Base-by-base conservation (phyloP, 2,888 invertebrate genomes). In the Alloscopus bannaensis region DNA sequence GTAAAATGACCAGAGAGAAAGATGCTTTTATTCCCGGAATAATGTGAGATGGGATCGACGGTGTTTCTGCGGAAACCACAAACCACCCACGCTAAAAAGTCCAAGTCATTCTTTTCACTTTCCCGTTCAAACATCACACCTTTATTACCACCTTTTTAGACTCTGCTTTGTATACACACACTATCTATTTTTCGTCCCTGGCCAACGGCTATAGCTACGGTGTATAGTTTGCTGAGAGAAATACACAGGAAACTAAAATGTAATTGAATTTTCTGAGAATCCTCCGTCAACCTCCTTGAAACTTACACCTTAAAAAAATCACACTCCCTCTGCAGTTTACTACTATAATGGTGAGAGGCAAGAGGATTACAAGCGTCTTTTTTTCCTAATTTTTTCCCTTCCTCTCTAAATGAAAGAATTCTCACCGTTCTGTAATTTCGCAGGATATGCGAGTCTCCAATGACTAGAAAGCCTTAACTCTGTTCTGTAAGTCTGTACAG, bases 221-320 rank as follows among this genome's bases (percentile, higher is more conserved):
- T n/a, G n/a, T n/a, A n/a, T n/a, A n/a, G n/a, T n/a, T n/a, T n/a
- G n/a, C n/a, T n/a, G 29, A 6, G 4, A 60, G 20, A 60, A 68
- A 31, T 66, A 66, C 59, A 79, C 36, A 66, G 40, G 64, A 60
- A 79, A 66, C 22, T 50, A 60, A 72, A 64, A 69, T 64, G 69
- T 73, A 80, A 80, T 80, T 80, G 80, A 80, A 80, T 80, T 73
- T 79, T 73, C 62, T 47, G 42, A 13, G 68, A 80, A 73, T 73
- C 31, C 47, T 68, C 64, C 68, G 69, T 73, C 73, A 69, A 45
- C 55, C 52, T 36, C 36, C 16, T n/a, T 47, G 52, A 73, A 64
- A 55, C 42, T 73, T 31, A 64, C 80, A 73, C 77, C 77, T 70
- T 77, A 69, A 57, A 31, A 59, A 20, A 59, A n/a, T 36, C 52